Conservation (phyloP, 2,888 invertebrate genomes). For the Tachina lurida region DNA sequence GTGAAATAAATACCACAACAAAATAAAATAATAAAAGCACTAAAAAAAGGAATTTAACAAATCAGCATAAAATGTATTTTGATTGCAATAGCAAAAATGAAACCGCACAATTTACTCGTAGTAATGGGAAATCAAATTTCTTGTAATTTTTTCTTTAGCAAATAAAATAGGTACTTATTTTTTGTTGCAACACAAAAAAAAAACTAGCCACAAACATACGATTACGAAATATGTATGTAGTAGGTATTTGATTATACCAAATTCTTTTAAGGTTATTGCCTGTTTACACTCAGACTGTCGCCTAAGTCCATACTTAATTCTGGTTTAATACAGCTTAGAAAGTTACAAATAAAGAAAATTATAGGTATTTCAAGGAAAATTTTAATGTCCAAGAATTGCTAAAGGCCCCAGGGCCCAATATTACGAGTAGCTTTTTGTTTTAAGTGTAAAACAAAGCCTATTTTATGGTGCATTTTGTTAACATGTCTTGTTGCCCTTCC, state of each 20-base stretch:
- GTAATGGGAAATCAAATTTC: constrained; percentile 6
- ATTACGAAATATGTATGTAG: too few relatives aligned
- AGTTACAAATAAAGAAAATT: background rate
- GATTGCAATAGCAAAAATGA: background rate
- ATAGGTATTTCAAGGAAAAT: background rate
- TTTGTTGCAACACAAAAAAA: background rate
- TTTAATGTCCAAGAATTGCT: constrained; percentile 31
- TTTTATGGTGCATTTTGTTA: constrained; percentile 1
- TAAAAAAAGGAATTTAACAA: constrained; percentile 36
- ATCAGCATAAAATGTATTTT: constrained; percentile 31
- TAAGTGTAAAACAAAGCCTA: constrained; percentile 8
- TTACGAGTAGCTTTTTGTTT: background rate
- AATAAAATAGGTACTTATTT: background rate
- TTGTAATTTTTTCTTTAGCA: background rate
- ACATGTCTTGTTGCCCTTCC: background rate
- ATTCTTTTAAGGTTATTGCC: constrained; percentile 22
- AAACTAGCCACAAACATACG: too few relatives aligned
- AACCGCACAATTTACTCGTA: background rate
- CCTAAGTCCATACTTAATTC: constrained; percentile 8
- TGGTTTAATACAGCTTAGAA: background rate
- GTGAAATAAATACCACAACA: background rate
- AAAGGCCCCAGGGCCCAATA: background rate
- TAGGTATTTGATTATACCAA: background rate
- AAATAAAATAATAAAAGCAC: background rate
- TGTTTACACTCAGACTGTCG: background rate